phyloP scores from a whole-genome alignment of 2,113 vertebrate species.

The Zingel zingel region DNA sequence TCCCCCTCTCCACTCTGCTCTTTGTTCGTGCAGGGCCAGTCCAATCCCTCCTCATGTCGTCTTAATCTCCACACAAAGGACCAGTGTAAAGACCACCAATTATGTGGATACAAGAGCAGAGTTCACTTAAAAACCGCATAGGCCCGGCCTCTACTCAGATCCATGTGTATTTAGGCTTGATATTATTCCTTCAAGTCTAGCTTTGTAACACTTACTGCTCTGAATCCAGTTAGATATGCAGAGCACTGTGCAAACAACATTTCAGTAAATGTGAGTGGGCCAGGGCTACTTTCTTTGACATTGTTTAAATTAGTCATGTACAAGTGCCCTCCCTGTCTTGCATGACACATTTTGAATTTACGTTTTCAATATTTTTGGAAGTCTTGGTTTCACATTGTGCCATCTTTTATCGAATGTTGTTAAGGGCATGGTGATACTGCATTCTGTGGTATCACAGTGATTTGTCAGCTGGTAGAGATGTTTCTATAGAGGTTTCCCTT shows the following conservation, averaged over 20 bases:
- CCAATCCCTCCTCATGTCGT: slow-evolving; percentile 84
- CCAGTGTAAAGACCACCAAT: slow-evolving; percentile 85
- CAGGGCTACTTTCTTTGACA: neutral
- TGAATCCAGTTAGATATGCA: slow-evolving; percentile 41
- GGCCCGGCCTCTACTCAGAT: slow-evolving; percentile 25
- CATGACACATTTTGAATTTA: neutral
- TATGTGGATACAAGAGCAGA: slow-evolving; percentile 79
- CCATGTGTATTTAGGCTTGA: slow-evolving; percentile 37
- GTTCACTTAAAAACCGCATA: slow-evolving; percentile 66
- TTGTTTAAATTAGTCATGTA: neutral
- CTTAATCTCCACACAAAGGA: slow-evolving; percentile 88
- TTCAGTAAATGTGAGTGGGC: slow-evolving; percentile 6
- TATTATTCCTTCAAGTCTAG: slow-evolving; percentile 39
- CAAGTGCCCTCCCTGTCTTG: neutral
- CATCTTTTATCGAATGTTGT: neutral
- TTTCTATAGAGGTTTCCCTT: neutral
- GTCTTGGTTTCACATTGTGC: neutral
- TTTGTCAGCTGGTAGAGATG: neutral
- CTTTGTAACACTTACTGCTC: slow-evolving; percentile 49
- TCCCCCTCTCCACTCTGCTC: slow-evolving; percentile 66
- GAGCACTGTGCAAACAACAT: slow-evolving; percentile 41
- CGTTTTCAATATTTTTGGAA: neutral
- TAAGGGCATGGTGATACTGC: neutral
- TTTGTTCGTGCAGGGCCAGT: slow-evolving; percentile 79
- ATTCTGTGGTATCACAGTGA: neutral